phyloP scores from a whole-genome alignment of 2,797 vertebrate genomes.

The Myotis daubentonii region DNA sequence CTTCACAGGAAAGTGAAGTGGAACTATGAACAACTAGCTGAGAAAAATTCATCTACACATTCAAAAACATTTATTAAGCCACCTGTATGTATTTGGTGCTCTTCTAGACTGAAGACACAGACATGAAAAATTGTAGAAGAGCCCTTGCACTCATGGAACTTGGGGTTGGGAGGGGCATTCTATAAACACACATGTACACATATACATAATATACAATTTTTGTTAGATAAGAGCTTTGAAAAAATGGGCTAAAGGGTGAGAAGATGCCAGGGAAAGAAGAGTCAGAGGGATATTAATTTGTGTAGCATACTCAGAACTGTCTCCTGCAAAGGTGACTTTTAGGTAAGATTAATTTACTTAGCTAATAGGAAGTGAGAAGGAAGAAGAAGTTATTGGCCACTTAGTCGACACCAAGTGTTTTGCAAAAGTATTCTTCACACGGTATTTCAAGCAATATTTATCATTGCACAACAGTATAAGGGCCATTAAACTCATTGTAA shows the following conservation, averaged over 20 bases:
- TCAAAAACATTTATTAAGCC: not conserved
- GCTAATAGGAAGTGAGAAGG: not conserved
- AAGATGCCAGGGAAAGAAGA: not conserved
- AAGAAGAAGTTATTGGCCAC: not conserved
- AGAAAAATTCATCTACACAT: not conserved
- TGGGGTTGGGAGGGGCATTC: not conserved
- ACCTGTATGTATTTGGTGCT: not conserved
- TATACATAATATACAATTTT: not conserved
- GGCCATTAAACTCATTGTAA: not conserved
- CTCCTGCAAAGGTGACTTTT: not conserved
- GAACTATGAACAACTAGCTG: not conserved
- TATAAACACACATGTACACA: not conserved
- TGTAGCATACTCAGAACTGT: not conserved
- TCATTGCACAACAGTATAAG: not conserved
- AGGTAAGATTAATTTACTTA: constrained; percentile 30
- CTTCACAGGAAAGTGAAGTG: not conserved
- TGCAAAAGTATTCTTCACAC: not conserved
- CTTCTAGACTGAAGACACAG: not conserved
- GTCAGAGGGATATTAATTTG: not conserved
- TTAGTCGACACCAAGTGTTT: not conserved
- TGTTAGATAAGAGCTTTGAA: not conserved
- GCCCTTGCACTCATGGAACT: not conserved
- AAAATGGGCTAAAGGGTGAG: not conserved
- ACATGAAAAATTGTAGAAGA: not conserved
- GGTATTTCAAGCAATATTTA: not conserved